Evolutionary conservation across 2,113 vertebrate genomes (phyloP).

Genomic region (Ornithorhynchus anatinus): DNA sequence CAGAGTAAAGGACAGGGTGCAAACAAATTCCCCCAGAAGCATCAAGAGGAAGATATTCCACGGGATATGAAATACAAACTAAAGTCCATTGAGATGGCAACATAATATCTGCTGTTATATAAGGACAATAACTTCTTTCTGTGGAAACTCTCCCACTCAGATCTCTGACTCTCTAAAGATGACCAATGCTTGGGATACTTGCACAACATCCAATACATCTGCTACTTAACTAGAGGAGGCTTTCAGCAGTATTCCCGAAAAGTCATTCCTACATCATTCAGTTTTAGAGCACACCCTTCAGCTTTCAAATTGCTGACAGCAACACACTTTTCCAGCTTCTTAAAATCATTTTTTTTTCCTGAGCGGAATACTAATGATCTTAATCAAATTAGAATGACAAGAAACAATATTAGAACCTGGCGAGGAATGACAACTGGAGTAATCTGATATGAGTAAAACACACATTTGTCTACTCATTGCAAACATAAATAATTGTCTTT

Average conservation of each 20-base stretch:
- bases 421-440: constrained; percentile 1
- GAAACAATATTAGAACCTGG: background rate
- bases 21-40: background rate
- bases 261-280: background rate
- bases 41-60: background rate
- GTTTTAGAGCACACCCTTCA: background rate
- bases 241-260: background rate
- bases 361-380: background rate
- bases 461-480: constrained; percentile 3
- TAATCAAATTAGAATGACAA: background rate
- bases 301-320: constrained; percentile 4
- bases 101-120: background rate
- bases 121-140: background rate
- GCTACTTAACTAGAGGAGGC: background rate
- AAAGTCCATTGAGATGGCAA: background rate
- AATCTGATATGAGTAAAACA: background rate
- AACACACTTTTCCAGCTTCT: background rate
- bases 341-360: background rate
- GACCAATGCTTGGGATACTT: background rate
- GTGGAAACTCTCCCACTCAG: background rate
- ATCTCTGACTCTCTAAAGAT: background rate
- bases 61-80: background rate
- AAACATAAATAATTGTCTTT: constrained; percentile 15
- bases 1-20: background rate
- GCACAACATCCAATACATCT: background rate